Evolutionary conservation across 1,140 invertebrate genomes (phyloP).

Genomic region (Tribolium madens): DNA sequence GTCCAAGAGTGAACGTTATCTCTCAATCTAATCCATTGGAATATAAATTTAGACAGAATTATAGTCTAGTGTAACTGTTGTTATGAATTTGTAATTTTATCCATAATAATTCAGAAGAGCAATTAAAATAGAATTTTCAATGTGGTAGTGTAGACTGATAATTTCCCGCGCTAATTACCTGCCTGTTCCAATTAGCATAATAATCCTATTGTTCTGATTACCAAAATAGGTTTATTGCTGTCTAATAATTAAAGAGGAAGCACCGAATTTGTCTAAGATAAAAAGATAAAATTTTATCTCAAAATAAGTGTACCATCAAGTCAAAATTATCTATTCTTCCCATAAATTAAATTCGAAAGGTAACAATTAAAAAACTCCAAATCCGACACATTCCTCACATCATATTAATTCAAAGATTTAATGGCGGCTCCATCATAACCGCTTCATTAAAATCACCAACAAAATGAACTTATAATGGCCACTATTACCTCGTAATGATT

Average conservation of each 20-base stretch:
- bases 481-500: constrained; percentile 13
- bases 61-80: constrained; percentile 7
- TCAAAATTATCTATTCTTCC: not conserved
- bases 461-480: constrained; percentile 11
- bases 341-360: constrained; percentile 29
- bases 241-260: constrained; percentile 27
- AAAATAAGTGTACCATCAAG: constrained; percentile 10
- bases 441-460: constrained; percentile 21
- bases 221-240: constrained; percentile 26
- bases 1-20: constrained; percentile 20
- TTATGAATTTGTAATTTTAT: constrained; percentile 37
- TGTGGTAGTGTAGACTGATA: not conserved
- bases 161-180: constrained; percentile 27
- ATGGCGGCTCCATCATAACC: constrained; percentile 16
- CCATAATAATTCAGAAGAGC: constrained; percentile 4
- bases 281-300: constrained; percentile 8
- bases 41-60: constrained; percentile 27
- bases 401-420: not conserved
- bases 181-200: constrained; percentile 34
- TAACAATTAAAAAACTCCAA: constrained; percentile 23
- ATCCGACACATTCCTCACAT: not conserved
- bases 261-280: constrained; percentile 33
- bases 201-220: constrained; percentile 25
- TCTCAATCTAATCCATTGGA: constrained; percentile 11
- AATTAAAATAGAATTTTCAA: constrained; percentile 35